Percentiles rank a stretch among this genome's conserved stretches.
phyloP scores from a whole-genome alignment of 1,140 invertebrate genomes.

The Meteorus sp. region DNA sequence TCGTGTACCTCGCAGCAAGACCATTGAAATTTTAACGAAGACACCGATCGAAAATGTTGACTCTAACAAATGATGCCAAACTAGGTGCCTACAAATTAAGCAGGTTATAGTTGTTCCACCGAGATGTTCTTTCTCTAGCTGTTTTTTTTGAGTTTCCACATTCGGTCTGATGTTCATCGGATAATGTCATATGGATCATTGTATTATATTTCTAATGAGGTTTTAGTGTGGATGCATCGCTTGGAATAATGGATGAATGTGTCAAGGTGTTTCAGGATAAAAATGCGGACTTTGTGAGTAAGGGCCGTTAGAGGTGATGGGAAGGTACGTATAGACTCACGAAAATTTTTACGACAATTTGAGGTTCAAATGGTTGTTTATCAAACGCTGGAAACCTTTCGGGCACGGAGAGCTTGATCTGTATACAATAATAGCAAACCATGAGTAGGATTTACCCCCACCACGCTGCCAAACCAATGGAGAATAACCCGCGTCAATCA shows the following conservation, averaged over 20 bases:
- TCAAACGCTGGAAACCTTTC: no score
- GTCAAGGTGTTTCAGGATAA: conserved; percentile 16
- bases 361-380: background rate
- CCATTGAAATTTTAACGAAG: no score
- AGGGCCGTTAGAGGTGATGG: conserved; percentile 24
- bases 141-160: background rate
- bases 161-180: background rate
- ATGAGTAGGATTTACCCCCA: no score
- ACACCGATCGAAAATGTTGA: no score
- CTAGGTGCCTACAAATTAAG: no score
- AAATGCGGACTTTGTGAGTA: conserved; percentile 21
- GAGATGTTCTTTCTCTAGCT: background rate
- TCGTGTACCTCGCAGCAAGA: no score
- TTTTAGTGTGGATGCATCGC: conserved; percentile 20
- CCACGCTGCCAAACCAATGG: no score
- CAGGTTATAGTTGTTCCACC: background rate
- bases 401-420: no score
- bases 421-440: no score
- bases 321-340: conserved; percentile 21
- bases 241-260: conserved; percentile 16
- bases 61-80: no score
- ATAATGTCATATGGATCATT: conserved; percentile 17
- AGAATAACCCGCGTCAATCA: no score
- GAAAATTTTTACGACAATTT: conserved; percentile 14
- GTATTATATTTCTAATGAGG: conserved; percentile 22